Conservation (phyloP, 2,113 vertebrate species). For the Amphiprion ocellaris region DNA sequence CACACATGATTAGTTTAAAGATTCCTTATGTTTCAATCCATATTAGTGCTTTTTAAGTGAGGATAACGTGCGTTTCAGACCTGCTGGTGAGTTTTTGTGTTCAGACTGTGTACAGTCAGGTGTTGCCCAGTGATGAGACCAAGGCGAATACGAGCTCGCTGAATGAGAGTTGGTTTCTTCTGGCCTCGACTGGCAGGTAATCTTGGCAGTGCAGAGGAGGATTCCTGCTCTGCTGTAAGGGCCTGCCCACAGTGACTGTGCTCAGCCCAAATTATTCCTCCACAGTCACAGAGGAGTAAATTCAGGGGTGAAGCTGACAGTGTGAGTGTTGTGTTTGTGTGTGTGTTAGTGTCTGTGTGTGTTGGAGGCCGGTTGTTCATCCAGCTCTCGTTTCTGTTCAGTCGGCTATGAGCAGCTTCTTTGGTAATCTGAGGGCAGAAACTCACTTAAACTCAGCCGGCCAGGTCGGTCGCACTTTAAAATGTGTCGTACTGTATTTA, state of each 20-base stretch:
- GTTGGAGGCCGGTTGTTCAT: conserved; percentile 44
- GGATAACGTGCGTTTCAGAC: too few species aligned
- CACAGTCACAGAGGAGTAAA: conserved; percentile 59
- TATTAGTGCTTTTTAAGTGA: too few species aligned
- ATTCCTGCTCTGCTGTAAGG: conserved; percentile 83
- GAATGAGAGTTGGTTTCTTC: conserved; percentile 57
- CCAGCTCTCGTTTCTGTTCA: conserved; percentile 59
- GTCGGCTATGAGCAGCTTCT: conserved; percentile 72
- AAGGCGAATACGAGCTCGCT: conserved; percentile 82
- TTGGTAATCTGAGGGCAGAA: conserved; percentile 81
- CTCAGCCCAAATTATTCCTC: conserved; percentile 48
- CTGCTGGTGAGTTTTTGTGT: too few species aligned
- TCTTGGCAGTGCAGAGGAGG: conserved; percentile 80
- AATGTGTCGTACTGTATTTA: too few species aligned
- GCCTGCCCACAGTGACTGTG: conserved; percentile 71
- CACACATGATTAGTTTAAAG: too few species aligned
- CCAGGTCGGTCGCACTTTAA: not conserved
- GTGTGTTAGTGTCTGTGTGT: conserved; percentile 36
- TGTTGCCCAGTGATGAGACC: conserved; percentile 81
- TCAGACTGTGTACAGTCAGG: too few species aligned
- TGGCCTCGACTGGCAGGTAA: conserved; percentile 75
- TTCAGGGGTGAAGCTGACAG: conserved; percentile 55
- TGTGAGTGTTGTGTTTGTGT: conserved; percentile 43
- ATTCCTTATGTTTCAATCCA: too few species aligned
- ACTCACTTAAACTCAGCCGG: not conserved